Evolutionary conservation across 2,797 vertebrate genomes (phyloP).

Genomic region (Ctenopoma kingsleyae): DNA sequence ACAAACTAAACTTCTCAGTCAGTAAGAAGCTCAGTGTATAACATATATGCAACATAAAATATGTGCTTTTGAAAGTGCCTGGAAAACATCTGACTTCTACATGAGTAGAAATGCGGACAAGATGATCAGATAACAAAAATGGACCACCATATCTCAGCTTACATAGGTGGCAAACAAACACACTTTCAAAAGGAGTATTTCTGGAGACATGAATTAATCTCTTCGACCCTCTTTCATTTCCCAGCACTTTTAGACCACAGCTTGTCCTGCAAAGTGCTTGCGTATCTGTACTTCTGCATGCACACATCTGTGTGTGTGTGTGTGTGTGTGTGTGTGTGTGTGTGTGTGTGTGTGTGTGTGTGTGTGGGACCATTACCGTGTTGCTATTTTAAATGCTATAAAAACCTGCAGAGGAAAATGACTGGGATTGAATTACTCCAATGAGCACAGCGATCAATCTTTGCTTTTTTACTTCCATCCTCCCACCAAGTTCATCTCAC

Average conservation of each 20-base stretch:
- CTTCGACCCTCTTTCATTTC: constrained; percentile 82
- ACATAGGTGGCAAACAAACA: constrained; percentile 74
- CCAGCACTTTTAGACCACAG: constrained; percentile 82
- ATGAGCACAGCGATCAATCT: constrained; percentile 84
- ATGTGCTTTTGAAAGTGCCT: constrained; percentile 9
- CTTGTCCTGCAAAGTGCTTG: constrained; percentile 80
- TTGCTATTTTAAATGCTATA: constrained; percentile 86
- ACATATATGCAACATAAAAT: neutral
- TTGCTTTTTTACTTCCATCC: constrained; percentile 75
- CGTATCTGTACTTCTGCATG: constrained; percentile 39
- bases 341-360: constrained; percentile 13
- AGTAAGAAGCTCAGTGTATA: constrained; percentile 4
- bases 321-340: constrained; percentile 19
- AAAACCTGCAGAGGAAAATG: constrained; percentile 81
- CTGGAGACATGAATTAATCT: constrained; percentile 77
- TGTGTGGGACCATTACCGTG: constrained; percentile 63
- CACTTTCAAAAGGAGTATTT: constrained; percentile 76
- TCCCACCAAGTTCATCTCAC: constrained; percentile 77
- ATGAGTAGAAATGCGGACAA: constrained; percentile 41
- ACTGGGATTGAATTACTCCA: constrained; percentile 80
- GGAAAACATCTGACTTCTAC: constrained; percentile 31
- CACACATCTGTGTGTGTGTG: constrained; percentile 25
- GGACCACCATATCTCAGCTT: constrained; percentile 66
- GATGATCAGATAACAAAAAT: constrained; percentile 74
- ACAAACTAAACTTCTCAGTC: constrained; percentile 9